Percentiles rank a stretch among this genome's conserved stretches.
Conservation (phyloP, 2,113 vertebrate genomes). For the Epinephelus cyanopodus region DNA sequence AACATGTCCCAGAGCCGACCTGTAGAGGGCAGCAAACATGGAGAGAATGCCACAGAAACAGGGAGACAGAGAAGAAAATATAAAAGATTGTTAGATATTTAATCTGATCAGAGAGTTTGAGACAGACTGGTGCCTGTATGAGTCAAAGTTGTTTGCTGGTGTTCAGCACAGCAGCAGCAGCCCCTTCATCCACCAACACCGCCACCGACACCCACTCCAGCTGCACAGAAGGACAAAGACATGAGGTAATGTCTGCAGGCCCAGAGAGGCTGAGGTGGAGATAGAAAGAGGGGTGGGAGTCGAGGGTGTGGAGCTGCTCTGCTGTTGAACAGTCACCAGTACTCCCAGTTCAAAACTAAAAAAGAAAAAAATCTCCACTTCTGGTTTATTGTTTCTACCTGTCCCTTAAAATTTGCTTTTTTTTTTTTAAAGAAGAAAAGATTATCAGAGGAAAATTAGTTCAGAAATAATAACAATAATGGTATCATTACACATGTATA, state of each 20-base stretch:
- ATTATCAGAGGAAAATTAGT: constrained; percentile 72
- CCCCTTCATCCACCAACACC: constrained; percentile 34
- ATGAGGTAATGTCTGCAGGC: constrained; percentile 82
- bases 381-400: constrained; percentile 47
- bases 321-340: constrained; percentile 62
- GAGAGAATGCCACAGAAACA: constrained; percentile 24
- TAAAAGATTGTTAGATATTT: constrained; percentile 71
- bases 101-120: constrained; percentile 58
- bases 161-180: constrained; percentile 33
- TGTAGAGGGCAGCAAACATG: constrained; percentile 67
- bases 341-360: constrained; percentile 60
- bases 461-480: constrained; percentile 70
- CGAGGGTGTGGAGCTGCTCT: constrained; percentile 54
- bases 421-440: constrained; percentile 49
- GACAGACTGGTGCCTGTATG: constrained; percentile 39
- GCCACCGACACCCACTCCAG: constrained; percentile 42
- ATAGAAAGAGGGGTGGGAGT: constrained; percentile 33
- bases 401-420: constrained; percentile 65
- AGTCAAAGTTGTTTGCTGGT: constrained; percentile 39
- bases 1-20: constrained; percentile 48
- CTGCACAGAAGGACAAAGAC: constrained; percentile 80
- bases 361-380: constrained; percentile 33
- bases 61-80: constrained; percentile 46
- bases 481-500: constrained; percentile 78
- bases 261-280: constrained; percentile 22